These are phyloP conservation scores for Heliothis peltigera DNA, from an alignment of 2,888 invertebrate species.

Conservation along the genomic window DNA sequence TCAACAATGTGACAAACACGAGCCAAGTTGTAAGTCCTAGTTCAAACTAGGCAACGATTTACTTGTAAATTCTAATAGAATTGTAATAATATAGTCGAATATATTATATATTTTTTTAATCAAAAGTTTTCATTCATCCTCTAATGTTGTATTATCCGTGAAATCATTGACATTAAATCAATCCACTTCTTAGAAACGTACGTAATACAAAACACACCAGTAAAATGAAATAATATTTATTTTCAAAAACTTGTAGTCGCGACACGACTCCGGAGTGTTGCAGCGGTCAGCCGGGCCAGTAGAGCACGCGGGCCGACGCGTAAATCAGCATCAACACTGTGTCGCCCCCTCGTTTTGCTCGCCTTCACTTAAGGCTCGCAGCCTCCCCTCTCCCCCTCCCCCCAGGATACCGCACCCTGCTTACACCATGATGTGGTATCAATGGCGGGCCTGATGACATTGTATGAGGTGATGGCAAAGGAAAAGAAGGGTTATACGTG, in stretches of 20 bases:
- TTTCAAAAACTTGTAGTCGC: neutral
- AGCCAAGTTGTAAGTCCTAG: no score
- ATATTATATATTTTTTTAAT: no score
- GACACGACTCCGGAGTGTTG: conserved; percentile 63
- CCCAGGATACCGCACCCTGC: conserved; percentile 25
- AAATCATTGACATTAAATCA: no score
- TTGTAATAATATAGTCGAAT: no score
- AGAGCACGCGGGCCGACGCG: conserved; percentile 84
- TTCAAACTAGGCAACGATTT: no score
- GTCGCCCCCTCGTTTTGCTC: conserved; percentile 84
- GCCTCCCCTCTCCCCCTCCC: conserved; percentile 31
- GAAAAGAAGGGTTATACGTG: no score
- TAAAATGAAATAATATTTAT: neutral
- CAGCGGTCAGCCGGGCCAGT: conserved; percentile 76
- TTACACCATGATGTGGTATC: conserved; percentile 51
- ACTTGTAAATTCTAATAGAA: no score
- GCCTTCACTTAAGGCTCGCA: conserved; percentile 73
- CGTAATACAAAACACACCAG: neutral
- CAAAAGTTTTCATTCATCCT: no score
- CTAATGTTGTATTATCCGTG: no score
- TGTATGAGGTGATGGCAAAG: conserved; percentile 38
- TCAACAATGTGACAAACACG: neutral
- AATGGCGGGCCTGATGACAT: conserved; percentile 50
- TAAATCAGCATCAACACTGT: conserved; percentile 87
- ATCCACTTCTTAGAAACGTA: neutral